Conservation (phyloP, 2,113 vertebrate genomes). For the Salvelinus alpinus region DNA sequence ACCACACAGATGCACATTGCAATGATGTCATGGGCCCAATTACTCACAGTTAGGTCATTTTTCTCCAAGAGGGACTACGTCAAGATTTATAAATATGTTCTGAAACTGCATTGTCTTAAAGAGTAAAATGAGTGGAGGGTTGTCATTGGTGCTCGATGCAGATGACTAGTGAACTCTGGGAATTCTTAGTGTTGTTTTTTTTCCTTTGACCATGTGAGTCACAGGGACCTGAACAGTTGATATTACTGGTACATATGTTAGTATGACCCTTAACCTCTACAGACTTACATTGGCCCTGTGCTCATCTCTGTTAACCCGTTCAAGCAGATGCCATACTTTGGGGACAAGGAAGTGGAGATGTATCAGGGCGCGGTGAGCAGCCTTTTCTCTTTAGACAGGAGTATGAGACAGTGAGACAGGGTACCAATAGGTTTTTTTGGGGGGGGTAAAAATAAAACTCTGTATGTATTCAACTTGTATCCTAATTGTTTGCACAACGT, state of each 20-base stretch:
- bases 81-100: neutral
- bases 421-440: neutral
- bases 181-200: neutral
- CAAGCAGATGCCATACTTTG: conserved; percentile 99
- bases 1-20: conserved; percentile 14
- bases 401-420: neutral
- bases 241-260: neutral
- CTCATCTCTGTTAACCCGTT: conserved; percentile 98
- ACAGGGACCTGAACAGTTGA: neutral
- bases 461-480: neutral
- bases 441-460: neutral
- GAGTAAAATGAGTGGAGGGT: neutral
- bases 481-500: too few relatives aligned
- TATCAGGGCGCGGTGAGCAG: conserved; percentile 97
- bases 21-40: conserved; percentile 31
- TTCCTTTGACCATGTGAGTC: neutral
- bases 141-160: neutral
- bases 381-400: neutral
- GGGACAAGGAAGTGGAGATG: conserved; percentile 97
- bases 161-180: neutral
- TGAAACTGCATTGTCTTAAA: conserved; percentile 6
- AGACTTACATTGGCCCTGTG: conserved; percentile 98
- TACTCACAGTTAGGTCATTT: conserved; percentile 35
- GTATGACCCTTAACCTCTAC: conserved; percentile 76
- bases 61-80: conserved; percentile 7